phyloP scores from a whole-genome alignment of 64 coral and sea anemone species.

The Platygyra sinensis region DNA sequence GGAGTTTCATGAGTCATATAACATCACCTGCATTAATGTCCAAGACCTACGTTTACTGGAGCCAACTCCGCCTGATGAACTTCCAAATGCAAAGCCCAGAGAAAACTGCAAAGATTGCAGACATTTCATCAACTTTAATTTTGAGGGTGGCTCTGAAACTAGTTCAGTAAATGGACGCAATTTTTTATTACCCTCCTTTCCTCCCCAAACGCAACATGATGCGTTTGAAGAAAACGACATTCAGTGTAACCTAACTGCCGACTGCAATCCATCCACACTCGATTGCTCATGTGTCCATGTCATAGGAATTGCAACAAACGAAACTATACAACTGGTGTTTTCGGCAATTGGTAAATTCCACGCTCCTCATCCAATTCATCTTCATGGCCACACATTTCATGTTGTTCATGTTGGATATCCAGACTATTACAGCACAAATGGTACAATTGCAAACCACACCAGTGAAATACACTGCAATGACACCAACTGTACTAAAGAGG shows the following conservation, averaged over 20 bases:
- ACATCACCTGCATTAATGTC: constrained; percentile 41
- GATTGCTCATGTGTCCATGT: constrained; percentile 60
- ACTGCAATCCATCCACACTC: constrained; percentile 20
- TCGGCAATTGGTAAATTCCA: neutral
- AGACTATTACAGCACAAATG: constrained; percentile 21
- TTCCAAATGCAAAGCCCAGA: constrained; percentile 22
- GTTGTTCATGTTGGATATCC: constrained; percentile 64
- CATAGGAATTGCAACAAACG: constrained; percentile 25
- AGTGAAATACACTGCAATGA: constrained; percentile 63
- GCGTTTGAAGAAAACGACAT: neutral
- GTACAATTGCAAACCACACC: constrained; percentile 22
- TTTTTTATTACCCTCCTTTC: constrained; percentile 36
- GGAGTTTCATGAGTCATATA: neutral
- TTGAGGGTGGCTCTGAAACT: constrained; percentile 43
- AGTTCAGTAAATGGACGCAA: constrained; percentile 53
- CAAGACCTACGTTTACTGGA: constrained; percentile 27
- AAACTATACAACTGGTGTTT: constrained; percentile 76
- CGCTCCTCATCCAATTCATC: constrained; percentile 45
- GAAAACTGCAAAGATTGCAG: neutral
- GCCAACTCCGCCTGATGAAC: constrained; percentile 19
- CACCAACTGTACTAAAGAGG: neutral
- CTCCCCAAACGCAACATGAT: constrained; percentile 42
- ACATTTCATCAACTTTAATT: constrained; percentile 66
- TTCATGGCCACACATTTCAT: constrained; percentile 64
- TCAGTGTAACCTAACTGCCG: constrained; percentile 10